Conservation (phyloP, 1,140 invertebrate species). For the Trichogramma pretiosum region DNA sequence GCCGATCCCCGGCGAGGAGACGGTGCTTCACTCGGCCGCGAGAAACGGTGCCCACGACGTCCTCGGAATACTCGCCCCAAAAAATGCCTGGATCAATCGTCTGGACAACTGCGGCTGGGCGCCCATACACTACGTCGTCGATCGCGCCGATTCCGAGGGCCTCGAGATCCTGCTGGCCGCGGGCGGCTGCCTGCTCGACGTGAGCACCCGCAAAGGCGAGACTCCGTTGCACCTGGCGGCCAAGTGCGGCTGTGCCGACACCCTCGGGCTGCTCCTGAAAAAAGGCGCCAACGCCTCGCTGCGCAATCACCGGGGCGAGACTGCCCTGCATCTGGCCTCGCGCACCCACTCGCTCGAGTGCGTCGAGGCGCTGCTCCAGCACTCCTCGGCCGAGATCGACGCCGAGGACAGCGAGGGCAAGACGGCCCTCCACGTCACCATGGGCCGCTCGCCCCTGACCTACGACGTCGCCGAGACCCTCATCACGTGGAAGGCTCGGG, state of each 20-base stretch:
- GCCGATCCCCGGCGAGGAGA: constrained; percentile 56
- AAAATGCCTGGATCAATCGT: constrained; percentile 60
- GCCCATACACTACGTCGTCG: constrained; percentile 67
- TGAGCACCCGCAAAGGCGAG: constrained; percentile 53
- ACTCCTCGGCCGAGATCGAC: constrained; percentile 64
- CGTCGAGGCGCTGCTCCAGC: constrained; percentile 62
- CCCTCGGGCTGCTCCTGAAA: constrained; percentile 60
- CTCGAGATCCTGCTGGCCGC: constrained; percentile 60
- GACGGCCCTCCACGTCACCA: constrained; percentile 67
- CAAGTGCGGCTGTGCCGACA: constrained; percentile 65
- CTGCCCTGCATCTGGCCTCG: constrained; percentile 67
- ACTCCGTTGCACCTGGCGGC: constrained; percentile 74
- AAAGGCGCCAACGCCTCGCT: constrained; percentile 62
- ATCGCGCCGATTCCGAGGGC: constrained; percentile 62
- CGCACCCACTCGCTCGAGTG: constrained; percentile 67
- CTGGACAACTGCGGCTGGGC: constrained; percentile 62
- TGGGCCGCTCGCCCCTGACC: constrained; percentile 64
- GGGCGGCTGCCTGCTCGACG: constrained; percentile 50
- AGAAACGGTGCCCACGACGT: constrained; percentile 65
- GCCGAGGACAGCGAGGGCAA: constrained; percentile 67
- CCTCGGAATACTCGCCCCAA: constrained; percentile 59
- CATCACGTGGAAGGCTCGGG: constrained; percentile 68
- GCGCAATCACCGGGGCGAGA: constrained; percentile 67
- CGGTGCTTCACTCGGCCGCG: constrained; percentile 68
- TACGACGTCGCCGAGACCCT: constrained; percentile 68